Conservation (phyloP, 2,113 vertebrate species). For the Caranx ignobilis region DNA sequence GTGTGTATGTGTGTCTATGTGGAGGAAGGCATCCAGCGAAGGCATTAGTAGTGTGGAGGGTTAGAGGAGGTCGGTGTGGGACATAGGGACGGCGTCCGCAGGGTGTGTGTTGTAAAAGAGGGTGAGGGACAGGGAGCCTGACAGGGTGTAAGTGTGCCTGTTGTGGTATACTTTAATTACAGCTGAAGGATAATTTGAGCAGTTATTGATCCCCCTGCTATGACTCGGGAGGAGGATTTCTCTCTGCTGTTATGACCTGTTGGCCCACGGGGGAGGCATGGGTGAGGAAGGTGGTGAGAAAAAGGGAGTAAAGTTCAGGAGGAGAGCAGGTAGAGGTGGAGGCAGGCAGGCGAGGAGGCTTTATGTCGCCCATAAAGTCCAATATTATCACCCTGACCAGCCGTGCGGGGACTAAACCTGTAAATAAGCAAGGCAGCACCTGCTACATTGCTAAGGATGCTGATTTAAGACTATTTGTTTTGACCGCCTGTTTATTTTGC, state of each 20-base stretch:
- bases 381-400: constrained; percentile 78
- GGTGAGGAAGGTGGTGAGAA: constrained; percentile 30
- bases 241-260: constrained; percentile 48
- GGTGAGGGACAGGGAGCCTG: constrained; percentile 28
- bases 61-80: constrained; percentile 43
- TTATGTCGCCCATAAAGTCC: constrained; percentile 81
- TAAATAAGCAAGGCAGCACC: constrained; percentile 73
- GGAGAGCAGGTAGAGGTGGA: constrained; percentile 44
- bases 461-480: constrained; percentile 87
- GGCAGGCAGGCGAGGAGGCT: constrained; percentile 54
- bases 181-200: constrained; percentile 72
- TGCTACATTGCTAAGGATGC: constrained; percentile 65
- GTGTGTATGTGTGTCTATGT: constrained; percentile 19
- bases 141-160: constrained; percentile 12
- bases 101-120: constrained; percentile 24
- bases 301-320: constrained; percentile 44
- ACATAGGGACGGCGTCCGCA: constrained; percentile 26
- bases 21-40: constrained; percentile 58
- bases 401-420: constrained; percentile 53
- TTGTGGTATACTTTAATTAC: constrained; percentile 69
- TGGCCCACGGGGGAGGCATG: constrained; percentile 4
- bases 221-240: constrained; percentile 47
- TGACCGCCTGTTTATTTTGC: constrained; percentile 80
- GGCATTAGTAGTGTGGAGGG: constrained; percentile 35
- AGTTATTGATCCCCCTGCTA: constrained; percentile 68